These are phyloP conservation scores for Drosophila virilis DNA, from an alignment of 1,140 invertebrate species.

Conservation along the genomic window DNA sequence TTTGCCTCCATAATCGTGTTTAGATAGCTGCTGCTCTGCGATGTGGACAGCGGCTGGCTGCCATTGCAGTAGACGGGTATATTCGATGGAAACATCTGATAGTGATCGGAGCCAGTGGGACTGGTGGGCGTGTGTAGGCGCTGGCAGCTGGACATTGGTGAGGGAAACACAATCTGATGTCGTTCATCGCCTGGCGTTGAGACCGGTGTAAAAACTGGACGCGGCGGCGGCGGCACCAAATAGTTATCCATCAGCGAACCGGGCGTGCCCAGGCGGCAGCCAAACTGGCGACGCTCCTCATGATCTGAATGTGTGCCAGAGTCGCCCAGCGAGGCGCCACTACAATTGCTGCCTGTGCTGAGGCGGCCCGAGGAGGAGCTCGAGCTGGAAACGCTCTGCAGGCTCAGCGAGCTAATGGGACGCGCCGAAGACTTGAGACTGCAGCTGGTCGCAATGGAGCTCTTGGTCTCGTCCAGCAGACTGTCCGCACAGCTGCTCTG, in stretches of 20 bases:
- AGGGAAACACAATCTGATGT: constrained; percentile 76
- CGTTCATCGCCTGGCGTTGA: constrained; percentile 81
- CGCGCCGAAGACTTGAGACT: constrained; percentile 85
- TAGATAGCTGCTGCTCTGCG: constrained; percentile 72
- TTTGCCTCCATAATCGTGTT: constrained; percentile 82
- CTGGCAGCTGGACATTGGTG: constrained; percentile 72
- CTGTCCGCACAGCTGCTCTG: constrained; percentile 63
- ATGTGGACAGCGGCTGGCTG: constrained; percentile 58
- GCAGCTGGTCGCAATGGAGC: constrained; percentile 78
- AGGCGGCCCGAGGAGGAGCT: constrained; percentile 91
- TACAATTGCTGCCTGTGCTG: constrained; percentile 90
- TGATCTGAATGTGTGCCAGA: constrained; percentile 93
- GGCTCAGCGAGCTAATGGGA: constrained; percentile 90
- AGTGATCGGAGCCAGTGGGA: constrained; percentile 76
- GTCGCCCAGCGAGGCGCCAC: constrained; percentile 91
- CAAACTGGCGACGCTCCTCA: constrained; percentile 89
- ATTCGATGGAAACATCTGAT: constrained; percentile 83
- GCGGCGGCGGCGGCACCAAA: constrained; percentile 86
- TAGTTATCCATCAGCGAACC: constrained; percentile 85
- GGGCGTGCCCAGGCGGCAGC: constrained; percentile 84
- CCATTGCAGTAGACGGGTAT: constrained; percentile 79
- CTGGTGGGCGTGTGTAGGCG: constrained; percentile 79
- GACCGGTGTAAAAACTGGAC: constrained; percentile 83
- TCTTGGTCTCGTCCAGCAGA: constrained; percentile 78
- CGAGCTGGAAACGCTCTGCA: constrained; percentile 89